A percentile compares a stretch with the other conserved stretches of the same genome.
Evolutionary conservation across 1,140 invertebrate species (phyloP).

Genomic region (Lepidurus packardi): DNA sequence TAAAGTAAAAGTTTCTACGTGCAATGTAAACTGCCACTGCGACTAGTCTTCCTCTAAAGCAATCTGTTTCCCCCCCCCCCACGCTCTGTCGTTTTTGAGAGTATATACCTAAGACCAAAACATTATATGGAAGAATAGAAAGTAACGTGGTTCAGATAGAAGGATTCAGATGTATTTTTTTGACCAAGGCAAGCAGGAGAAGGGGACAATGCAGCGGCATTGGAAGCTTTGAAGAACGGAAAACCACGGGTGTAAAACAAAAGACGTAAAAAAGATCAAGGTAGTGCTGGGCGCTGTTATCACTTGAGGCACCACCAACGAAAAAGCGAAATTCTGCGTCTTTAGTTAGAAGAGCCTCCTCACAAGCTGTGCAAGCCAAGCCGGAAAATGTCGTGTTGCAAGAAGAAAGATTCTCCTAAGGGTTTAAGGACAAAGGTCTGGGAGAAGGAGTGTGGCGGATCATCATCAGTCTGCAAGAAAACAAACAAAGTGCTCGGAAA

Average conservation of each 20-base stretch:
- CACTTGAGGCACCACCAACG: constrained; percentile 1
- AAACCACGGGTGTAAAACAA: constrained; percentile 18
- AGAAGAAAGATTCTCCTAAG: constrained; percentile 75
- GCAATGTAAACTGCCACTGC: too few species aligned
- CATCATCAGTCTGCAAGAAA: constrained; percentile 77
- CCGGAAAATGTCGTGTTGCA: constrained; percentile 86
- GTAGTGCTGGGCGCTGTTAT: constrained; percentile 23
- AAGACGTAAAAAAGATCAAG: constrained; percentile 22
- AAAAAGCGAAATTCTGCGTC: constrained; percentile 25
- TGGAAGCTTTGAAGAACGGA: neutral
- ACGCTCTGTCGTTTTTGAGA: too few species aligned
- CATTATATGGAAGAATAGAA: neutral
- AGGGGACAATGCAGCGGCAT: constrained; percentile 6
- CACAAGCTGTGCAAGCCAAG: constrained; percentile 67
- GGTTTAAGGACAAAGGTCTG: constrained; percentile 88
- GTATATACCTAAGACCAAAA: too few species aligned
- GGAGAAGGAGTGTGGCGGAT: constrained; percentile 82
- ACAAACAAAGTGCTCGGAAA: constrained; percentile 33
- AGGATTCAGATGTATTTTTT: constrained; percentile 12
- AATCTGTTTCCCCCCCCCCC: too few species aligned
- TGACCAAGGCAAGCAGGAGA: neutral
- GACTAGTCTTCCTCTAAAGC: too few species aligned
- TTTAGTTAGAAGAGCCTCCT: too few species aligned
- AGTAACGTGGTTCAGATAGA: neutral
- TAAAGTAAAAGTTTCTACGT: too few species aligned